Percentiles rank a stretch among this genome's conserved stretches.
Evolutionary conservation across 2,797 vertebrate genomes (phyloP).

Genomic region (Acanthis flammea): DNA sequence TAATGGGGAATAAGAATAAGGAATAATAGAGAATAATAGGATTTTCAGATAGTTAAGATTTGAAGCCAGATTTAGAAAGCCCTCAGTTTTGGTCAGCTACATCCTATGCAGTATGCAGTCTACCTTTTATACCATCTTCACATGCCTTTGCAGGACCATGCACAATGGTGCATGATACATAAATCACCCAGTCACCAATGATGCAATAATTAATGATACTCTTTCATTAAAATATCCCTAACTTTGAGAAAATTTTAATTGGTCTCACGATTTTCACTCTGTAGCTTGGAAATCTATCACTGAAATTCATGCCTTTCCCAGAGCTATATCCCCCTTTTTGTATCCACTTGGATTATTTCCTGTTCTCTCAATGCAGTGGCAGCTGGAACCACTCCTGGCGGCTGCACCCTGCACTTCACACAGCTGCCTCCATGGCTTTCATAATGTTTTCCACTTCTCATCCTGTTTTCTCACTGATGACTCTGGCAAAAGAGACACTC

Average conservation of each 20-base stretch:
- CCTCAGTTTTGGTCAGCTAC: background rate
- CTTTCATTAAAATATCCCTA: background rate
- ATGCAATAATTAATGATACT: background rate
- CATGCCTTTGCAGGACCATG: background rate
- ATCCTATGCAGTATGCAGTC: background rate
- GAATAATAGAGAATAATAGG: background rate
- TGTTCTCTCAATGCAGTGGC: constrained; percentile 45
- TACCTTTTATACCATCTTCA: background rate
- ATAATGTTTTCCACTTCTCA: constrained; percentile 56
- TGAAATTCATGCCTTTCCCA: background rate
- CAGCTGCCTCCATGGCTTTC: constrained; percentile 51
- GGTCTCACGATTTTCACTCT: background rate
- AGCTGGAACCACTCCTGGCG: constrained; percentile 52
- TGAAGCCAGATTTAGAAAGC: background rate
- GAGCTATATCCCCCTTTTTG: constrained; percentile 8
- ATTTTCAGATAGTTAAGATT: background rate
- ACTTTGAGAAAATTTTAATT: background rate
- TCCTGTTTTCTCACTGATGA: constrained; percentile 41
- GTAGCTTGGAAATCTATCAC: background rate
- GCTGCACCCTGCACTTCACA: constrained; percentile 20
- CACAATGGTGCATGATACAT: background rate
- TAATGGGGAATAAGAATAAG: background rate
- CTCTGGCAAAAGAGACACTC: constrained; percentile 38
- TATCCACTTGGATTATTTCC: constrained; percentile 22
- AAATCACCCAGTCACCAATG: background rate